phyloP scores from a whole-genome alignment of 2,113 vertebrate species.

The Aramus guarauna region DNA sequence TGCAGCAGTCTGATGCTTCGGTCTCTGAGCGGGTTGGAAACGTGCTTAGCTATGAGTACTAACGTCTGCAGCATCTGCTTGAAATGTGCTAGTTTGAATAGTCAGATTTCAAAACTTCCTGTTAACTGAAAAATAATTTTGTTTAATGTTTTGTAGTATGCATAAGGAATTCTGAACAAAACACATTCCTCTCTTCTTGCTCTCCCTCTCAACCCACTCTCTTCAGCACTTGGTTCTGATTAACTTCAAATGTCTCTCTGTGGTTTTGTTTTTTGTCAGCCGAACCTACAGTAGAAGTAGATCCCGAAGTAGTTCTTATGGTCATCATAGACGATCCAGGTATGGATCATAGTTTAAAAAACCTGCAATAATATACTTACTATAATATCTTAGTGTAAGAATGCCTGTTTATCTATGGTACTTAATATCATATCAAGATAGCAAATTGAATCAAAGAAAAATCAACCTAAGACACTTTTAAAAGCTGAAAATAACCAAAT shows the following conservation, averaged over 20 bases:
- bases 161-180: background rate
- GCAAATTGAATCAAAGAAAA: background rate
- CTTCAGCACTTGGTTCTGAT: background rate
- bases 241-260: background rate
- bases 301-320: conserved; percentile 86
- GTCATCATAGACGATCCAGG: conserved; percentile 86
- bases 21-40: background rate
- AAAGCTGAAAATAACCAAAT: background rate
- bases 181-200: accelerated
- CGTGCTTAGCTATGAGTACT: accelerated
- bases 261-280: conserved; percentile 45
- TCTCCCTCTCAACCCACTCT: background rate
- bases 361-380: background rate
- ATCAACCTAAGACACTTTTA: background rate
- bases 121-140: background rate
- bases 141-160: background rate
- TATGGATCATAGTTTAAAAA: conserved; percentile 47
- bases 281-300: conserved; percentile 88
- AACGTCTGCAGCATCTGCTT: background rate
- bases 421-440: accelerated
- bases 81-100: background rate
- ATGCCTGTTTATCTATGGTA: background rate
- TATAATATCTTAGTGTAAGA: background rate
- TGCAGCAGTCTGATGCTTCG: background rate
- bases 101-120: background rate